Base-by-base conservation (phyloP, 2,888 invertebrate species). In the Allacma fusca region DNA sequence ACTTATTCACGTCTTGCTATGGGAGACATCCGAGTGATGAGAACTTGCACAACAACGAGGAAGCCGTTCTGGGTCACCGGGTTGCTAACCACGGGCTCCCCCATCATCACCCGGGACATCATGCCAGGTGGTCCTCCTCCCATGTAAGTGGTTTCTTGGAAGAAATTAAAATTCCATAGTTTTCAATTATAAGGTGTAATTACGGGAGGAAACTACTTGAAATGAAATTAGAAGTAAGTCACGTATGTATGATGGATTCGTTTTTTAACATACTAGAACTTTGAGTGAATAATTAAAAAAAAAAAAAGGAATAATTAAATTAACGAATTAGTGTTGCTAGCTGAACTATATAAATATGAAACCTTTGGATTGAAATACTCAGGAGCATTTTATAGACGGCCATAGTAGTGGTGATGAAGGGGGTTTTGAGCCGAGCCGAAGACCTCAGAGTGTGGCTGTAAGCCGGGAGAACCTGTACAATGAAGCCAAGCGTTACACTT, bases 1-100 rank as follows among this genome's bases (percentile, higher is more conserved):
- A 93, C 83, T 91, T 95, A 85, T 88, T 95, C 85, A 94, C 95
- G 85, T 94, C 94, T 81, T 95, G 95, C 88, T 94, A 95, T 84
- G 82, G 82, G 23, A 91, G 94, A 81, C 91, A 93, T 85, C 91
- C 95, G 84, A 94, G 94, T 84, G 95, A 95, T 88, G 95, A 95
- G 88, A 95, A 95, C 87, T 34, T 76, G 62, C 76, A 70, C 50
- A 40, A 12, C 16, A 73, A 62, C 12, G 57, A 24, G 26, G 29
- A 43, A n/a, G 62, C 64, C n/a, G 34, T 62, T 24, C 12, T 65
- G 65, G 73, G 59, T 12, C 24, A 44, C 26, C 28, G 28, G 40
- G 62, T 73, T 13, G 43, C 62, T 16, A 57, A 57, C 12, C 57
- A 29, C 34, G 73, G 73, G 29, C 26, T 28, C 13, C 24, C 62